These are phyloP conservation scores for Craterocephalus amniculus DNA, from an alignment of 2,797 vertebrate genomes.

Conservation along the genomic window DNA sequence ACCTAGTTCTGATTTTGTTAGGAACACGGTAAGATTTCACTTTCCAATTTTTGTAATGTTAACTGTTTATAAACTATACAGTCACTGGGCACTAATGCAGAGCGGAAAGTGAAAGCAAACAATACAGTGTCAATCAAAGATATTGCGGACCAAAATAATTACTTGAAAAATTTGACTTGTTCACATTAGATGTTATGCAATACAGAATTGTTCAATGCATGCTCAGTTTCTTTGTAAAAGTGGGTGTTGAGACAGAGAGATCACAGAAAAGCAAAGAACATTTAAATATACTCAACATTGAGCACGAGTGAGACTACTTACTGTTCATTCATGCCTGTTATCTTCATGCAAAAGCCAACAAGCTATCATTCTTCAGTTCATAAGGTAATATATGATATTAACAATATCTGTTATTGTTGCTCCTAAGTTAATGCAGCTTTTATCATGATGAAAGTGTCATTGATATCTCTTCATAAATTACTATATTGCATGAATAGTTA, in stretches of 20 bases:
- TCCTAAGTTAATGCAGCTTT: background rate
- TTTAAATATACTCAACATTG: background rate
- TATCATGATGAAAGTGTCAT: background rate
- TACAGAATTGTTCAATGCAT: background rate
- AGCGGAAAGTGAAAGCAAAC: background rate
- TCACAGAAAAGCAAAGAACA: background rate
- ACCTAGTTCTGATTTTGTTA: conserved; percentile 57
- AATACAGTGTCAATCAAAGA: background rate
- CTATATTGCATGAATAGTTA: background rate
- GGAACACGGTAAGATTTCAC: conserved; percentile 27
- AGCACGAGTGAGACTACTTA: background rate
- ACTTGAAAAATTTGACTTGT: background rate
- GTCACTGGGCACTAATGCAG: background rate
- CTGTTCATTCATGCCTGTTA: too few species aligned
- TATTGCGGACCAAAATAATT: background rate
- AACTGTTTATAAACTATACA: conserved; percentile 1
- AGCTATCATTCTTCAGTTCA: too few species aligned
- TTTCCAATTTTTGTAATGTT: conserved; percentile 22
- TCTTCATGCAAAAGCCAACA: background rate
- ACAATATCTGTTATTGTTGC: background rate
- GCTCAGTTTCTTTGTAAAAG: background rate
- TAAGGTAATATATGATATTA: background rate
- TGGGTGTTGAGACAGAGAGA: background rate
- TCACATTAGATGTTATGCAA: background rate
- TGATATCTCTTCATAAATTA: background rate